phyloP scores from a whole-genome alignment of 2,888 invertebrate species.

The Drosophila longiperda region DNA sequence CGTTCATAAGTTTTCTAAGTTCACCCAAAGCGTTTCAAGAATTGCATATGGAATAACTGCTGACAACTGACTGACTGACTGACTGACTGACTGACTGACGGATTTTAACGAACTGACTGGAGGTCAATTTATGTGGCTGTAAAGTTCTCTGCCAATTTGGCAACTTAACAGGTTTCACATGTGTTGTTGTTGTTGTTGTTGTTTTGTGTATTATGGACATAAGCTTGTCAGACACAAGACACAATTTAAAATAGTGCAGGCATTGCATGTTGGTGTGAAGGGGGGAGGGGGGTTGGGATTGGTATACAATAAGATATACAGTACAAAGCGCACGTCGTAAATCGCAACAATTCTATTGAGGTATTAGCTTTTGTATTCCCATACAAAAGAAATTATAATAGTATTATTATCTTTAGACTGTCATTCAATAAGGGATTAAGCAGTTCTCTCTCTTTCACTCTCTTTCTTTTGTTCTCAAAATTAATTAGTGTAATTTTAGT shows the following conservation, averaged over 20 bases:
- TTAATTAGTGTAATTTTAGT: slow-evolving; percentile 12
- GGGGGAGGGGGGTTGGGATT: neutral
- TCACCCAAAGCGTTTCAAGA: neutral
- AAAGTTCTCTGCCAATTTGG: slow-evolving; percentile 22
- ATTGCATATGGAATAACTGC: neutral
- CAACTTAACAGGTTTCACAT: slow-evolving; percentile 32
- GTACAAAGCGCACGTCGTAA: slow-evolving; percentile 20
- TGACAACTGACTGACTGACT: neutral
- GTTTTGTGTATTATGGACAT: neutral
- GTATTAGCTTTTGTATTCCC: slow-evolving; percentile 31
- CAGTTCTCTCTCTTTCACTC: neutral
- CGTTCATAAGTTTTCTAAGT: slow-evolving; percentile 9
- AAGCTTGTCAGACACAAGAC: neutral
- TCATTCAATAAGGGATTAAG: slow-evolving; percentile 16
- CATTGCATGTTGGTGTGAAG: neutral
- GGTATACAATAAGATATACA: neutral
- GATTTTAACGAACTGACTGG: neutral
- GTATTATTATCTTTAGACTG: slow-evolving; percentile 30
- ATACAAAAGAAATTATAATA: slow-evolving; percentile 13
- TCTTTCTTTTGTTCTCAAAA: neutral
- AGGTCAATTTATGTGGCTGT: slow-evolving; percentile 1
- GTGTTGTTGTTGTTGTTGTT: neutral
- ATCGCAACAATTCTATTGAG: slow-evolving; percentile 26
- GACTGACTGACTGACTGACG: neutral
- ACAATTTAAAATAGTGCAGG: neutral